Base-by-base conservation (phyloP, 2,113 vertebrate genomes). In the Etheostoma cragini region DNA sequence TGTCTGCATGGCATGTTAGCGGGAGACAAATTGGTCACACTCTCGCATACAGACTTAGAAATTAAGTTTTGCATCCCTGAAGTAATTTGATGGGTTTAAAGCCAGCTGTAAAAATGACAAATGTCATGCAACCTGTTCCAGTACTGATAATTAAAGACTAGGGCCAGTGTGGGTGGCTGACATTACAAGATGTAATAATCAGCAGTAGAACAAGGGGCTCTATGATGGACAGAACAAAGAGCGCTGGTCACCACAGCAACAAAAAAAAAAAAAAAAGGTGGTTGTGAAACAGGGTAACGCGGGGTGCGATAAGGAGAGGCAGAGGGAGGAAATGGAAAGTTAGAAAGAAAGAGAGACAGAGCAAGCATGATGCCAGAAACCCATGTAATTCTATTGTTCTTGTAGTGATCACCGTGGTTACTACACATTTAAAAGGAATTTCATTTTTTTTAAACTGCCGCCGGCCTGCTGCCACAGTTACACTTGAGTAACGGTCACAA, bases 151-250 rank as follows among this genome's bases (percentile, higher is more conserved):
- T 38, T 80, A 64, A 50, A 76, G 86, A 87, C 89, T 49, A 46
- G 91, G 81, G 87, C 58, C 81, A 83, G 35, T 60, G 64, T 79
- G 26, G 53, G 58, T 56, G 17, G 24, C 35, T 62, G 62, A 61
- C 10, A 17, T 50, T 61, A 72, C 26, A 62, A 62, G 4, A 78
- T 75, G 60, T 76, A 53, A 79, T 61, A 84, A 33, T 80, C 19
- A 47, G 72, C 22, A 2, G 14, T 42, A 38, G 54, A 86, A 89
- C 81, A 83, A 84, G 33, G 50, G 78, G 50, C 75, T 61, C 75
- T 52, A 75, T 86, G 80, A 90, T 80, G 62, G 81, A 69, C 72
- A 70, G 81, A 87, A 89, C 68, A 91, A 87, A 86, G 71, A 60
- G 19, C n/a, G 15, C 46, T 38, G n/a, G 72, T 88, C 84, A 83